phyloP scores from a whole-genome alignment of 2,113 vertebrate genomes.

The Ciconia maguari region DNA sequence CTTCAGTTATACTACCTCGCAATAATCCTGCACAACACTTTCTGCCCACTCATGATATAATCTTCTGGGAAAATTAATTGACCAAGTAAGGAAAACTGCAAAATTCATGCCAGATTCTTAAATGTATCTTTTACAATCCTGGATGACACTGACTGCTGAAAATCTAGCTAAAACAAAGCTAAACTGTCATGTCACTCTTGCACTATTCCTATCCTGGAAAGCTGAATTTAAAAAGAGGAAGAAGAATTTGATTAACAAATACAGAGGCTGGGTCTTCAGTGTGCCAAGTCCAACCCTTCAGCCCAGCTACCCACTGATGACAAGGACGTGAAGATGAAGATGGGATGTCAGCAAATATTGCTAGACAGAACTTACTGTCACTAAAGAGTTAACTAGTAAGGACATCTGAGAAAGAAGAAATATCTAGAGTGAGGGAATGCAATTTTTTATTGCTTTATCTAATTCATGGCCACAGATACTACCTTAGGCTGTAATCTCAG shows the following conservation, averaged over 20 bases:
- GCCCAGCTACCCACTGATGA: neutral
- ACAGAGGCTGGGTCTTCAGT: neutral
- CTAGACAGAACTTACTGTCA: neutral
- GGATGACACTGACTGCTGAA: neutral
- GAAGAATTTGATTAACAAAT: neutral
- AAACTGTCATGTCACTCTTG: neutral
- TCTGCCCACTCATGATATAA: neutral
- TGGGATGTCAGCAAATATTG: neutral
- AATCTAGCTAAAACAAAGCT: neutral
- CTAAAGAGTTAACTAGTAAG: neutral
- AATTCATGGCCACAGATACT: neutral
- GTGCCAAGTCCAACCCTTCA: neutral
- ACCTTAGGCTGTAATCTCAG: conserved; percentile 1
- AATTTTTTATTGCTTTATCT: neutral
- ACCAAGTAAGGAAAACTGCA: neutral
- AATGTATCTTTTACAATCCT: neutral
- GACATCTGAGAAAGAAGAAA: neutral
- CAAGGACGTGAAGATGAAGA: neutral
- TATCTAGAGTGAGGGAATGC: neutral
- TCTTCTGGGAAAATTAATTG: neutral
- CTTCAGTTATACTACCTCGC: neutral
- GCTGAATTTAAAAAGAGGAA: neutral
- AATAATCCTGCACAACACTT: neutral
- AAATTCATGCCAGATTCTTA: neutral
- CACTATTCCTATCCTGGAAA: neutral